A percentile compares a stretch with the other conserved stretches of the same genome.
phyloP scores from a whole-genome alignment of 1,140 invertebrate genomes.

The Polypedilum vanderplanki region DNA sequence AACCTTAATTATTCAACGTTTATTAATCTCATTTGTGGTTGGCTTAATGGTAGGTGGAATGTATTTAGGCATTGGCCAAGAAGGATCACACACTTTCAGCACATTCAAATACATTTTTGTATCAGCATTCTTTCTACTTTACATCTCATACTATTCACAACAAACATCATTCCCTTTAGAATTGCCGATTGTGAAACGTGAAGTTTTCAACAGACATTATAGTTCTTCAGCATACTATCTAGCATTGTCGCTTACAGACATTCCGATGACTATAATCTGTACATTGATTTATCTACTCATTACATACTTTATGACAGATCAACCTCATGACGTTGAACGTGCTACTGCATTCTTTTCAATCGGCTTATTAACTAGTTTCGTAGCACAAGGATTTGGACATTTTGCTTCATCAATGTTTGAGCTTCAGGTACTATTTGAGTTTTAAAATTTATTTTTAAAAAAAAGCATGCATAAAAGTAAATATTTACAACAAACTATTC shows the following conservation, averaged over 20 bases:
- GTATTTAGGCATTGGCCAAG: constrained; percentile 73
- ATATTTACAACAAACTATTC: no score
- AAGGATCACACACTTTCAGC: constrained; percentile 63
- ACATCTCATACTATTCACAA: constrained; percentile 42
- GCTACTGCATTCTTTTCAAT: background rate
- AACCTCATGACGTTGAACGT: background rate
- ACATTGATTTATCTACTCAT: background rate
- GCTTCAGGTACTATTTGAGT: background rate
- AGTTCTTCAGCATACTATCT: constrained; percentile 73
- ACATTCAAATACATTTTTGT: constrained; percentile 76
- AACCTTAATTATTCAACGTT: constrained; percentile 59
- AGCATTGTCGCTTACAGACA: constrained; percentile 66
- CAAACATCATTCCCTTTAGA: constrained; percentile 65
- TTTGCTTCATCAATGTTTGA: constrained; percentile 15
- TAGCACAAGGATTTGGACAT: constrained; percentile 6
- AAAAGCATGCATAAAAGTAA: background rate
- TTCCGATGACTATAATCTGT: background rate
- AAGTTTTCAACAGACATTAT: constrained; percentile 86
- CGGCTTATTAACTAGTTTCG: background rate
- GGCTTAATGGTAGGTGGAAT: constrained; percentile 71
- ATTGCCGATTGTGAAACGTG: constrained; percentile 66
- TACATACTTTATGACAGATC: constrained; percentile 3
- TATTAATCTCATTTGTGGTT: constrained; percentile 66
- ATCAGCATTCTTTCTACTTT: constrained; percentile 78
- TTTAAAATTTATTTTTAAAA: background rate